A percentile compares a stretch with the other conserved stretches of the same genome.
Conservation (phyloP, 2,113 vertebrate genomes). For the Sigmodon hispidus region DNA sequence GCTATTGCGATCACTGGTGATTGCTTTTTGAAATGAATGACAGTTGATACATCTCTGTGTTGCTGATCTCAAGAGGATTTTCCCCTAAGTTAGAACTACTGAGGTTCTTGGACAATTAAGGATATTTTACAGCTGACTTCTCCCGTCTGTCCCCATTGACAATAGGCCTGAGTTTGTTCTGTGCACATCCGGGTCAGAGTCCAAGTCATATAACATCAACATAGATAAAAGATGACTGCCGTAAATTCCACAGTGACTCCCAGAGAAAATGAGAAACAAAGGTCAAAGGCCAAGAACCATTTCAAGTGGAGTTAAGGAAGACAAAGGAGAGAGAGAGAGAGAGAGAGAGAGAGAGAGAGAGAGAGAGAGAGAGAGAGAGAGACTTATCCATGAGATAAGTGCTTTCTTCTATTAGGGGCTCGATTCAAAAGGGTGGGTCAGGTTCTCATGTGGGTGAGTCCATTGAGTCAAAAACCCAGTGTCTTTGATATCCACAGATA, state of each 20-base stretch:
- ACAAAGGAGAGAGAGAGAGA: no score
- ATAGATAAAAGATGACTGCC: fast-evolving
- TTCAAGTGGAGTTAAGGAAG: background rate
- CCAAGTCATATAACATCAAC: background rate
- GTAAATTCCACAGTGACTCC: background rate
- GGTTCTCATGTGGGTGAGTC: background rate
- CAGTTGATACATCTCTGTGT: background rate
- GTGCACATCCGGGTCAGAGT: background rate
- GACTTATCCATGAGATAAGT: background rate
- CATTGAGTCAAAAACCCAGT: background rate
- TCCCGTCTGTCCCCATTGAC: background rate
- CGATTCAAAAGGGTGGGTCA: background rate
- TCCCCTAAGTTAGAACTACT: background rate
- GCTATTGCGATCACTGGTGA: background rate
- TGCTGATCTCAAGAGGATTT: background rate
- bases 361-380: background rate
- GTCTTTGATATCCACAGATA: background rate
- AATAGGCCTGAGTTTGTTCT: background rate
- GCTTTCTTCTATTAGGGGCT: background rate
- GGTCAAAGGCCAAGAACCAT: background rate
- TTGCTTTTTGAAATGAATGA: background rate
- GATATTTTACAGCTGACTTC: background rate
- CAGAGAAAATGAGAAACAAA: background rate
- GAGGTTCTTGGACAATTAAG: background rate
- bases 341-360: no score